Conservation (phyloP, 2,888 invertebrate genomes). For the Sesia bembeciformis region DNA sequence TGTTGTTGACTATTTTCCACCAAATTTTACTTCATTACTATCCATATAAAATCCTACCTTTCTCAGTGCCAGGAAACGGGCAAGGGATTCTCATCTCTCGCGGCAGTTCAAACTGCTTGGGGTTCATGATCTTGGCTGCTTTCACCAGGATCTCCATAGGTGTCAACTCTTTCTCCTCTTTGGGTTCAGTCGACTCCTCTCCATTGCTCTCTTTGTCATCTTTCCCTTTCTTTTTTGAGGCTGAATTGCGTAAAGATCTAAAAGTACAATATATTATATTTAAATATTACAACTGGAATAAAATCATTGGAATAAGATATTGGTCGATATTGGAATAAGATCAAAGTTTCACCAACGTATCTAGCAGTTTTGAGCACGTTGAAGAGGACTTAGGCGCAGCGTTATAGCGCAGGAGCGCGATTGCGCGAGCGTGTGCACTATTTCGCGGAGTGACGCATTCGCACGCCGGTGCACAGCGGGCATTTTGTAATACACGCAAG, state of each 20-base stretch:
- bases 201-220: constrained; percentile 19
- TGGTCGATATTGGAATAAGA: neutral
- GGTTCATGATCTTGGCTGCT: constrained; percentile 90
- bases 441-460: too few species aligned
- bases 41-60: constrained; percentile 54
- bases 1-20: too few species aligned
- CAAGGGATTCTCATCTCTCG: constrained; percentile 84
- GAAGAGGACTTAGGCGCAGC: too few species aligned
- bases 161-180: constrained; percentile 45
- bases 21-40: too few species aligned
- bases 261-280: neutral
- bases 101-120: constrained; percentile 91
- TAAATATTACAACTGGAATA: neutral
- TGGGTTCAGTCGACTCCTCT: constrained; percentile 18
- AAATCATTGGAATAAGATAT: neutral
- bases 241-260: constrained; percentile 41
- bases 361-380: too few species aligned
- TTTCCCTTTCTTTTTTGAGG: constrained; percentile 36
- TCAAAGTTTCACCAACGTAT: neutral
- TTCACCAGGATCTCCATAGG: constrained; percentile 86
- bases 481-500: too few species aligned
- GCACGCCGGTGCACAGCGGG: too few species aligned
- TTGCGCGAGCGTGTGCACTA: too few species aligned
- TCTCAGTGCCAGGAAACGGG: constrained; percentile 88
- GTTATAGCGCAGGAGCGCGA: too few species aligned